Evolutionary conservation across 1,140 invertebrate species (phyloP), one percentile per base, ranked within the genome.

Genomic region (Pararge aegeria): DNA sequence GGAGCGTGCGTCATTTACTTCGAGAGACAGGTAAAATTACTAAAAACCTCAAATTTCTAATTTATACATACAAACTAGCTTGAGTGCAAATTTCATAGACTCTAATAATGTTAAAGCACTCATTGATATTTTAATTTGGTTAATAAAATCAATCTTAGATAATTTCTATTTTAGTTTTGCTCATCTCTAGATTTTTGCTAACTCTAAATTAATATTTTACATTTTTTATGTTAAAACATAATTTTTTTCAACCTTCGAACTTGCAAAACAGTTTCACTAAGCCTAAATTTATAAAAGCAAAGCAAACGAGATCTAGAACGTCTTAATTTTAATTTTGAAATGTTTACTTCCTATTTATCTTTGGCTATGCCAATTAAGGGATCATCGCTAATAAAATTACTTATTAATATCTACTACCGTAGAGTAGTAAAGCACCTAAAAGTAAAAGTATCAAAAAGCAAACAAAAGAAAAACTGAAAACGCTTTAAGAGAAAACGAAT

Each of bases 31-130:
- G 34, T 85, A 78, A 80, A 86, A 83, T 86, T 78, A 83, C 70
- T 68, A 80, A 77, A 87, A 83, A 83, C 76, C 74, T 88, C 80
- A 81, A 83, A 88, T 85, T 71, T 75, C 79, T 86, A 87, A 81
- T 76, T 79, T 70, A 74, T 79, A 66, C 68, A 75, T 85, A 87
- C 69, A 59, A 77, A 78, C 78, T 85, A 87, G 81, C 58, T 61
- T 70, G 86, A 89, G 86, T 89, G 86, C 86, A 71, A 68, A 75
- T 68, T 78, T 59, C 48, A 76, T 75, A 76, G 60, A 80, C 64
- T 83, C 83, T 86, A 86, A 75, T 73, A 78, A 82, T 78, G 66
- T 81, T 83, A 84, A 87, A 86, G 83, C 86, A 87, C 86, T 89
- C 86, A 67, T 72, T 48, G 68, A 72, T 82, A 70, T 83, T 83